These are phyloP conservation scores for Butastur rufipennis DNA, from an alignment of 2,113 vertebrate genomes.

Conservation along the genomic window DNA sequence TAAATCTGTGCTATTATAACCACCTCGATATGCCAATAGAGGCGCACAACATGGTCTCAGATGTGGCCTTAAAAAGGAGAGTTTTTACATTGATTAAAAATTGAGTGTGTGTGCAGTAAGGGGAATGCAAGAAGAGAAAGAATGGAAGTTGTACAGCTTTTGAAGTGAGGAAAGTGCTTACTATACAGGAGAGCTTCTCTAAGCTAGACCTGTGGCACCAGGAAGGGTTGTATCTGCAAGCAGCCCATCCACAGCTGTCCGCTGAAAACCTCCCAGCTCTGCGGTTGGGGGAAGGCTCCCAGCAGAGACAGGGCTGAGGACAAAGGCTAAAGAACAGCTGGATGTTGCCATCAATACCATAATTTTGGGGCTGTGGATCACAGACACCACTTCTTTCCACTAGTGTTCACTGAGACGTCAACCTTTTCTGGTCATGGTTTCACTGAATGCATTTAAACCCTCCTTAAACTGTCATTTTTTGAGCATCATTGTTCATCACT, in stretches of 20 bases:
- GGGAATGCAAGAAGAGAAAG: background rate
- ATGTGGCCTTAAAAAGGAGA: background rate
- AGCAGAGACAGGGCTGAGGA: background rate
- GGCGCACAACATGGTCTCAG: fast-evolving
- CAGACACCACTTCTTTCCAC: fast-evolving
- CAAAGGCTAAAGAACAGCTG: background rate
- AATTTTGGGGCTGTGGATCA: background rate
- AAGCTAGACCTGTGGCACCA: background rate
- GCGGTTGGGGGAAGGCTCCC: background rate
- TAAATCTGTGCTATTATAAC: background rate
- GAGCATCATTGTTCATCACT: fast-evolving
- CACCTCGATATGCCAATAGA: background rate
- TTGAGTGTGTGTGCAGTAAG: background rate
- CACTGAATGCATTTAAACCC: background rate
- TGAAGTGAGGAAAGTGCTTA: background rate
- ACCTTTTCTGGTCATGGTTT: background rate
- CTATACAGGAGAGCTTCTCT: background rate
- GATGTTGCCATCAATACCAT: background rate
- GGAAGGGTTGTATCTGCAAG: background rate
- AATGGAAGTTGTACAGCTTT: background rate
- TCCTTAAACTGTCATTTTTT: background rate
- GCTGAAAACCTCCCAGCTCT: background rate
- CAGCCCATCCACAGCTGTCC: background rate
- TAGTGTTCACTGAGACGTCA: background rate
- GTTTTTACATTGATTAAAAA: background rate